phyloP scores from a whole-genome alignment of 2,797 vertebrate species.

The Delichon dasypus region DNA sequence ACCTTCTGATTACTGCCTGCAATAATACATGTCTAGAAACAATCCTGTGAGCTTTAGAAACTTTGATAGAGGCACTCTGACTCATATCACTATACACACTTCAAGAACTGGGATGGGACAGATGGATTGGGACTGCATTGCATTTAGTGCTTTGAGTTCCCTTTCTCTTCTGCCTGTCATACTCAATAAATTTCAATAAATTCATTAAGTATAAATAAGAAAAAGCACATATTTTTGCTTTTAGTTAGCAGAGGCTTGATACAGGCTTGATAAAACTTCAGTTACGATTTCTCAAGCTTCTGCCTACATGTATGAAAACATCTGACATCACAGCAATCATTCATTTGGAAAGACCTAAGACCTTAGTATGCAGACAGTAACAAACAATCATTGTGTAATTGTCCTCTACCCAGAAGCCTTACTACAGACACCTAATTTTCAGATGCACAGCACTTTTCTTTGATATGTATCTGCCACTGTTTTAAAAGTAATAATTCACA shows the following conservation, averaged over 20 bases:
- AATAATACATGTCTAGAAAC: not conserved
- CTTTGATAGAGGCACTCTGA: not conserved
- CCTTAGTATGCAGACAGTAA: not conserved
- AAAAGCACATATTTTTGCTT: not conserved
- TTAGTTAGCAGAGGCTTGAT: not conserved
- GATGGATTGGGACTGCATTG: not conserved
- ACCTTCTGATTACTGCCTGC: not conserved
- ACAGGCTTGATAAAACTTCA: not conserved
- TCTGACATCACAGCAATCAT: not conserved
- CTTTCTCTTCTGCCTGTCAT: not conserved
- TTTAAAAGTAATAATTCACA: not conserved
- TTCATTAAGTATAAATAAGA: not conserved
- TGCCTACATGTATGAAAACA: not conserved
- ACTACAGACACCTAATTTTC: not conserved
- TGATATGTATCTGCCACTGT: not conserved
- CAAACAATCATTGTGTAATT: not conserved
- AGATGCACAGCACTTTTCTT: not conserved
- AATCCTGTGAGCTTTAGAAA: not conserved
- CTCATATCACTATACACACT: not conserved
- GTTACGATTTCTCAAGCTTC: not conserved
- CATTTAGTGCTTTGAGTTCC: not conserved
- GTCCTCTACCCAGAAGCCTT: not conserved
- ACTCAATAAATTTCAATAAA: not conserved
- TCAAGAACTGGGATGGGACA: not conserved
- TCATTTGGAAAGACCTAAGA: not conserved